Evolutionary conservation across 53 echinoderm and acorn worm genomes (phyloP).

Genomic region (Actinopyga echinites): DNA sequence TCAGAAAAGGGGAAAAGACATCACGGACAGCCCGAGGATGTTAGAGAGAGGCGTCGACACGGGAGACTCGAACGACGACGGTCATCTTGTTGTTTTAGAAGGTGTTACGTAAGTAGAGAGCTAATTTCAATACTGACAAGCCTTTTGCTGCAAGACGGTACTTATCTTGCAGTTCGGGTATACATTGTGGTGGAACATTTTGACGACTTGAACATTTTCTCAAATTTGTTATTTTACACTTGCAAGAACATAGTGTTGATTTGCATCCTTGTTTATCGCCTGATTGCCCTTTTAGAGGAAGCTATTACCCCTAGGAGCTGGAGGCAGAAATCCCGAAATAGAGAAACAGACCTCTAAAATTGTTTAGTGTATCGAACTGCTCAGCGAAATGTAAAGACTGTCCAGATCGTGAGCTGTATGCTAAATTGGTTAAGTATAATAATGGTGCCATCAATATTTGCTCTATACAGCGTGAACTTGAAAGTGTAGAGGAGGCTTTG

Average conservation of each 20-base stretch:
- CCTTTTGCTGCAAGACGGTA: background rate
- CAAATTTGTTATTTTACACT: constrained; percentile 17
- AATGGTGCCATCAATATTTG: too few relatives aligned
- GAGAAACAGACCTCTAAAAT: too few relatives aligned
- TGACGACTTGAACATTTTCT: background rate
- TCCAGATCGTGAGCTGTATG: too few relatives aligned
- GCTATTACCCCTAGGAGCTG: background rate
- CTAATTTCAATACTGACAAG: constrained; percentile 7
- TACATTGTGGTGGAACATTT: background rate
- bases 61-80: too few relatives aligned
- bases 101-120: background rate
- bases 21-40: background rate
- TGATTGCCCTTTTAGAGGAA: constrained; percentile 3
- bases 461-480: too few relatives aligned
- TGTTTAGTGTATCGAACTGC: too few relatives aligned
- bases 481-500: too few relatives aligned
- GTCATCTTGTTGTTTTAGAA: too few relatives aligned
- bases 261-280: background rate
- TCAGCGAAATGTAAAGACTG: too few relatives aligned
- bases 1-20: background rate
- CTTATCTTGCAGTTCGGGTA: constrained; percentile 9
- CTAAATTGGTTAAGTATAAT: too few relatives aligned
- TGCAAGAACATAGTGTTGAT: constrained; percentile 1
- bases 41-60: background rate
- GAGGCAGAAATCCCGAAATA: background rate